Evolutionary conservation across 2,888 invertebrate species (phyloP), one percentile per base, ranked within the genome.

Genomic region (Phasia obesa): DNA sequence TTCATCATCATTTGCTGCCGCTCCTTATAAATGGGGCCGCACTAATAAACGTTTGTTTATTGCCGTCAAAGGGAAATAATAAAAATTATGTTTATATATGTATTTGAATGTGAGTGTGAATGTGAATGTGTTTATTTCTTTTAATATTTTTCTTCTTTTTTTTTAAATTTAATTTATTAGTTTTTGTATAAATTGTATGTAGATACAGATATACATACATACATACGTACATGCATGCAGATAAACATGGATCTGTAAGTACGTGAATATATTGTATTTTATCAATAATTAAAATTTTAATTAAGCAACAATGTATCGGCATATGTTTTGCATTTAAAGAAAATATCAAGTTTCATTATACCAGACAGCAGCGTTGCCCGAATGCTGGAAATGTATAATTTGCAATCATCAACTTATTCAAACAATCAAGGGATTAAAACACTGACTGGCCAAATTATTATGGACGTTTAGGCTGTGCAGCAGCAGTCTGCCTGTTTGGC

Each of bases 261-360:
- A 53, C 27, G 62, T 77, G 69, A 35, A 70, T 47, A 55, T 78
- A 73, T 67, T 80, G 59, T 74, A 74, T 79, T 79, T 79, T 73
- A 79, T 79, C 59, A 73, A 80, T 80, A 80, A 80, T 80, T 74
- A 80, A 80, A 80, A 60, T 74, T 53, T 80, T 73, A 74, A 67
- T 74, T 67, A 73, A 80, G 79, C 79, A 80, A 80, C 79, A 73
- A 47, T 74, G 79, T 80, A 62, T 67, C 73, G 59, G 73, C 79
- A 80, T 74, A 80, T 80, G 79, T 80, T 80, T 69, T 74, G 73
- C 47, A 53, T 59, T 67, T 67, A 74, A 79, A 60, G 67, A 73
- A 79, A 79, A 79, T 67, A 80, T 74, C 79, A 80, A 74, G 79
- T 80, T 80, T 80, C 79, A 44, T 55, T 21, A 23, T 71, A 31